These are phyloP conservation scores for Cheirogaleus major DNA, from an alignment of 2,797 vertebrate genomes.

Conservation along the genomic window DNA sequence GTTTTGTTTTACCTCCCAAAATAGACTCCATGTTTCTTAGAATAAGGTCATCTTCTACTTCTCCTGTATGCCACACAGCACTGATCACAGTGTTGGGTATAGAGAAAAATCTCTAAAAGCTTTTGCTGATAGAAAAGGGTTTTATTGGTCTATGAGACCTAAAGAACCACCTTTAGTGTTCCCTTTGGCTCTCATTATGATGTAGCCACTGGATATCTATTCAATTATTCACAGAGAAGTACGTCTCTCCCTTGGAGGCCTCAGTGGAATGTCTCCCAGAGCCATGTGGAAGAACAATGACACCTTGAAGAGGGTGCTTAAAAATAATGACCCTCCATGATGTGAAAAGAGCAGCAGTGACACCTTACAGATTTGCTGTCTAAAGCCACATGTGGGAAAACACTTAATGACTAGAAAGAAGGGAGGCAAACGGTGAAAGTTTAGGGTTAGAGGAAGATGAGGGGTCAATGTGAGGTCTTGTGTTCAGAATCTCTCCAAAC, in stretches of 20 bases:
- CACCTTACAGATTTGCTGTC: background rate
- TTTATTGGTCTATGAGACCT: background rate
- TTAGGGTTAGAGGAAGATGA: background rate
- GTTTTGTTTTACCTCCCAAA: background rate
- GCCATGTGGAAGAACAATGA: background rate
- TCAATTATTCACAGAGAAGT: background rate
- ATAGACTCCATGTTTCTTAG: background rate
- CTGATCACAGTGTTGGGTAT: background rate
- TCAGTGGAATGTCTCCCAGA: background rate
- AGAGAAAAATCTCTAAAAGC: background rate
- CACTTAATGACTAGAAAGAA: background rate
- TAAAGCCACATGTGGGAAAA: background rate
- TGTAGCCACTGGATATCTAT: background rate
- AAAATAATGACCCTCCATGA: background rate
- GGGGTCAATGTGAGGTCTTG: background rate
- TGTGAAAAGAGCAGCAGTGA: background rate
- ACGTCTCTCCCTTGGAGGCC: background rate
- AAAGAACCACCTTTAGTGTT: background rate
- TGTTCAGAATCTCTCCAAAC: background rate
- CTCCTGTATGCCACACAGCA: background rate
- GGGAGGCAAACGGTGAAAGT: background rate
- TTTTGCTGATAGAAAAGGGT: background rate
- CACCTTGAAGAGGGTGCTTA: background rate
- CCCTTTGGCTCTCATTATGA: background rate
- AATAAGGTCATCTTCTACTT: background rate